Percentiles rank a stretch among this genome's conserved stretches.
phyloP scores from a whole-genome alignment of 2,113 vertebrate species.

The Amblyornis subalaris region DNA sequence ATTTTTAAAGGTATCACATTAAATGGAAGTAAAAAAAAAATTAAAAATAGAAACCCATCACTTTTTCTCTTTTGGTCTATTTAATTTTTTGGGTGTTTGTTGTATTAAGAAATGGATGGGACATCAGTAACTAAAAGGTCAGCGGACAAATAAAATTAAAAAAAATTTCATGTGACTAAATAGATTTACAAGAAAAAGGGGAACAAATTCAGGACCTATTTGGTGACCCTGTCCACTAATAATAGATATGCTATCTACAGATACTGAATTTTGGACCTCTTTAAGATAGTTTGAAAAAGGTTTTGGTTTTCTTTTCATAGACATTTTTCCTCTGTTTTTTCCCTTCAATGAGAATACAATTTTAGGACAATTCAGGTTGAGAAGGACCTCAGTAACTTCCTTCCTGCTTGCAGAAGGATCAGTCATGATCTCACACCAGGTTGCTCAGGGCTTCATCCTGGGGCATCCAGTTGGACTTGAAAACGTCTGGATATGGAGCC shows the following conservation, averaged over 20 bases:
- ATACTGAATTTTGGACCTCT: not conserved
- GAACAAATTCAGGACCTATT: not conserved
- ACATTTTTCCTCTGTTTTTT: not conserved
- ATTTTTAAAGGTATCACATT: not conserved
- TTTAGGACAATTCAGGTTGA: not conserved
- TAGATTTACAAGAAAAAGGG: not conserved
- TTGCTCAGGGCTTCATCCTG: not conserved
- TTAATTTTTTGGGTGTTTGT: not conserved
- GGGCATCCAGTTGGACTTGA: not conserved
- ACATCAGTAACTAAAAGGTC: not conserved
- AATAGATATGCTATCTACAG: not conserved
- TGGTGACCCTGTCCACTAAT: not conserved
- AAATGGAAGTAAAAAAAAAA: not conserved
- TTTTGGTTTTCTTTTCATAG: not conserved
- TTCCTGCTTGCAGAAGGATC: not conserved
- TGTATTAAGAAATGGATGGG: not conserved
- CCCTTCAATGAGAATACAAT: not conserved
- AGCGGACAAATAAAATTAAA: not conserved
- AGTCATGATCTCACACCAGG: fast-evolving
- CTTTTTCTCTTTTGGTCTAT: fast-evolving
- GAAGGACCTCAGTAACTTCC: not conserved
- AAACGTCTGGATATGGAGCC: not conserved
- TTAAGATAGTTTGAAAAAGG: not conserved
- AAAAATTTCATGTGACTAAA: not conserved
- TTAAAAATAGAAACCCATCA: not conserved